Percentiles rank a stretch among this genome's conserved stretches.
Conservation (phyloP, 2,888 invertebrate genomes). For the Mantis religiosa region DNA sequence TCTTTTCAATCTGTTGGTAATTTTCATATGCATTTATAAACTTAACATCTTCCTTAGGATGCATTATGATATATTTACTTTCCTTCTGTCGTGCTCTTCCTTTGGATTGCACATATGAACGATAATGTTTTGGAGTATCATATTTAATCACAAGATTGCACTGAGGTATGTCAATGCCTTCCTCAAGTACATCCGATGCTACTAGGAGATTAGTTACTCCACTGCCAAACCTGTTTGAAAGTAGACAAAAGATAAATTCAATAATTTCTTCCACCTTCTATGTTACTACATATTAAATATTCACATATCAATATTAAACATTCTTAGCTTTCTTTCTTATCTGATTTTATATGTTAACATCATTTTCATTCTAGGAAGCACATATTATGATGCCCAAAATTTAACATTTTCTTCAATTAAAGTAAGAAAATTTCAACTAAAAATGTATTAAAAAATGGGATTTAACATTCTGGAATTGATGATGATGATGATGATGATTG, state of each 20-base stretch:
- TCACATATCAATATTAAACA: neutral
- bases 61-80: conserved; percentile 59
- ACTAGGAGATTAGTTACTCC: conserved; percentile 62
- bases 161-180: conserved; percentile 80
- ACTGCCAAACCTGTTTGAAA: conserved; percentile 49
- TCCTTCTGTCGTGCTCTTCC: conserved; percentile 52
- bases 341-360: neutral
- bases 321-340: neutral
- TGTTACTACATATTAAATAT: neutral
- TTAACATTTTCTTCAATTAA: too few relatives aligned
- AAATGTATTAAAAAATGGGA: too few relatives aligned
- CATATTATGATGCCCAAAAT: too few relatives aligned
- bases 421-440: too few relatives aligned
- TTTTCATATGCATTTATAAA: conserved; percentile 31
- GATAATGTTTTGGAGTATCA: conserved; percentile 65
- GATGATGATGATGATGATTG: too few relatives aligned
- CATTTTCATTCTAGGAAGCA: too few relatives aligned
- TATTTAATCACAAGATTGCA: conserved; percentile 78
- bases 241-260: conserved; percentile 2
- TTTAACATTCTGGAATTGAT: too few relatives aligned
- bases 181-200: conserved; percentile 80
- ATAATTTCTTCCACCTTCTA: neutral
- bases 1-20: conserved; percentile 15
- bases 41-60: conserved; percentile 42
- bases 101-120: conserved; percentile 86